These are phyloP conservation scores for Labia minor DNA, from an alignment of 2,888 invertebrate species.

Conservation along the genomic window DNA sequence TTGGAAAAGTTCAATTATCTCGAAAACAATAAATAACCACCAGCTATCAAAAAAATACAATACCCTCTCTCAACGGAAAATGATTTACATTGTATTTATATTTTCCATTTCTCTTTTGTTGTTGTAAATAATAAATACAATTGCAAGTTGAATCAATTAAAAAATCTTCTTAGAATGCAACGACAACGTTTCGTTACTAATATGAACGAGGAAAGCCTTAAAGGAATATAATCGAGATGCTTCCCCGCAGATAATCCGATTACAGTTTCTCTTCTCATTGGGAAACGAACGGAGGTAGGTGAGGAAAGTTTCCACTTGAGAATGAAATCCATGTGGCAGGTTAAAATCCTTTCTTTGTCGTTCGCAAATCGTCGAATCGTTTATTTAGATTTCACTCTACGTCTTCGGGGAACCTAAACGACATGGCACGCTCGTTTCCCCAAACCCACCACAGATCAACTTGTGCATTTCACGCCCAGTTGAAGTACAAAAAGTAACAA, in stretches of 20 bases:
- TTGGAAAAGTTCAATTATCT: constrained; percentile 6
- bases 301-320: neutral
- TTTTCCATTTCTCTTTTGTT: neutral
- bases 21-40: neutral
- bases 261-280: neutral
- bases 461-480: neutral
- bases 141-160: neutral
- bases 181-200: neutral
- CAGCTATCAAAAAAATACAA: neutral
- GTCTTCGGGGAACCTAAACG: neutral
- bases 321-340: neutral
- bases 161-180: neutral
- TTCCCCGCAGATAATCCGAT: neutral
- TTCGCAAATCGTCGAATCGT: constrained; percentile 2
- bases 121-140: neutral
- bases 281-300: neutral
- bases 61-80: neutral
- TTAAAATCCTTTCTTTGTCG: neutral
- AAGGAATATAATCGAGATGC: neutral
- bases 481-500: neutral
- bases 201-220: too few relatives aligned
- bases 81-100: neutral
- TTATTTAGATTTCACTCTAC: neutral
- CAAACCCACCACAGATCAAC: neutral
- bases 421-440: too few relatives aligned